Percentiles rank a stretch among this genome's conserved stretches.
phyloP scores from a whole-genome alignment of 2,113 vertebrate genomes.

The Falcunculus frontatus region DNA sequence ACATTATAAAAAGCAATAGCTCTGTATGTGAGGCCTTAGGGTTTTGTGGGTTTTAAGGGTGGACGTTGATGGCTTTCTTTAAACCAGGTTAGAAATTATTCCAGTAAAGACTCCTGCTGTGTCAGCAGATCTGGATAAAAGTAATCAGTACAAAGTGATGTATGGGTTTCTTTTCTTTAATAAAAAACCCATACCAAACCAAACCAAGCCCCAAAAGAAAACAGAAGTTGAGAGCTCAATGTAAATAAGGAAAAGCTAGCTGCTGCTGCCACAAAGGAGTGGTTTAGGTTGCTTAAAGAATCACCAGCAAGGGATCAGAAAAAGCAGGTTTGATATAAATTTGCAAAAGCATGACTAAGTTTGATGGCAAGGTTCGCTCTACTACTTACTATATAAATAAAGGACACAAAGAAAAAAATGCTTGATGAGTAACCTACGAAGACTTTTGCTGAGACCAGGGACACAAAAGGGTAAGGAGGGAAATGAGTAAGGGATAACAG shows the following conservation, averaged over 20 bases:
- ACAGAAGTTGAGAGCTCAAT: background rate
- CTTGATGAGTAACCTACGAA: background rate
- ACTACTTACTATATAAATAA: background rate
- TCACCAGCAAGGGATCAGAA: background rate
- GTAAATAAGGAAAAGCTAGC: background rate
- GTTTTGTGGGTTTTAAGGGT: background rate
- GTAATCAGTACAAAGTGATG: background rate
- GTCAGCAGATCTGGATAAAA: slow-evolving; percentile 23
- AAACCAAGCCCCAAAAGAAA: background rate
- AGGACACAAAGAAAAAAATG: background rate
- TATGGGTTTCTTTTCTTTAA: background rate
- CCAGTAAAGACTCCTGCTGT: background rate
- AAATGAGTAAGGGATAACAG: background rate
- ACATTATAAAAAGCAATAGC: background rate
- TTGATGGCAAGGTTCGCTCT: background rate
- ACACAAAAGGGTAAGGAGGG: background rate
- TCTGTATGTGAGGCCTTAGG: background rate
- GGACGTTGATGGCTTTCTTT: background rate
- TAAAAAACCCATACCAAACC: background rate
- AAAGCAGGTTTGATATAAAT: background rate
- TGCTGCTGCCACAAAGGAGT: background rate
- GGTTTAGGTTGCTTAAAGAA: background rate
- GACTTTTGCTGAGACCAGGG: background rate
- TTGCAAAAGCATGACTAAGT: background rate
- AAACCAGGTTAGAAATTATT: slow-evolving; percentile 8